Evolutionary conservation across 2,888 invertebrate species (phyloP), one percentile per base, ranked within the genome.

Genomic region (Stramonita haemastoma): DNA sequence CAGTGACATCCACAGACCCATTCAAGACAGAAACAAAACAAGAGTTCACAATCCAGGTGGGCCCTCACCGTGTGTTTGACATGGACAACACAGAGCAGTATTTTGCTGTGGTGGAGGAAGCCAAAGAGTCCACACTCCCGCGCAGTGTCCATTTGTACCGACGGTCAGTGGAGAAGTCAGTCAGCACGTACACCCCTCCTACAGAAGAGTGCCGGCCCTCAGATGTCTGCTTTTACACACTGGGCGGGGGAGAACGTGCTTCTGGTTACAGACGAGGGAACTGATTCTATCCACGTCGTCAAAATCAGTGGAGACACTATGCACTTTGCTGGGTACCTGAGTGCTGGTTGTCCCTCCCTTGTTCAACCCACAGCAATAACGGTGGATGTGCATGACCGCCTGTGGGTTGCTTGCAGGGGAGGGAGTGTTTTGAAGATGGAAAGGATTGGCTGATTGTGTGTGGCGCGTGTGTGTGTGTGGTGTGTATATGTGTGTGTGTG

Each of bases 331-430:
- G 8, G 87, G 2, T 87, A 84, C 86, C 57, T 91, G 89, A 22
- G 90, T 87, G n/a, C 34, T 6, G 87, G 77, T 26, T 73, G 77
- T 46, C 77, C 87, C n/a, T 29, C 34, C 15, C 77, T 87, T 13
- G 26, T 56, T 1, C 46, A 77, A 77, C 87, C 87, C 17, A 77
- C 77, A n/a, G 87, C 87, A 2, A 29, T 87, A n/a, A 87, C 57
- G 19, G 77, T 77, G 46, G 87, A 87, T 34, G 19, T 77, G 22
- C 5, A 77, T 0, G 77, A 46, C 26, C 56, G 87, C 17, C 77
- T 87, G 56, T 87, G 87, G 87, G 70, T 87, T 29, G 87, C 87
- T n/a, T 87, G 87, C 26, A 77, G 77, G 46, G 87, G 87, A 29
- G 87, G 46, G 32, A 13, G 6, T 11, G n/a, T 87, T 29, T 15